Conservation (phyloP, 1,140 invertebrate species). For the Orius laevigatus region DNA sequence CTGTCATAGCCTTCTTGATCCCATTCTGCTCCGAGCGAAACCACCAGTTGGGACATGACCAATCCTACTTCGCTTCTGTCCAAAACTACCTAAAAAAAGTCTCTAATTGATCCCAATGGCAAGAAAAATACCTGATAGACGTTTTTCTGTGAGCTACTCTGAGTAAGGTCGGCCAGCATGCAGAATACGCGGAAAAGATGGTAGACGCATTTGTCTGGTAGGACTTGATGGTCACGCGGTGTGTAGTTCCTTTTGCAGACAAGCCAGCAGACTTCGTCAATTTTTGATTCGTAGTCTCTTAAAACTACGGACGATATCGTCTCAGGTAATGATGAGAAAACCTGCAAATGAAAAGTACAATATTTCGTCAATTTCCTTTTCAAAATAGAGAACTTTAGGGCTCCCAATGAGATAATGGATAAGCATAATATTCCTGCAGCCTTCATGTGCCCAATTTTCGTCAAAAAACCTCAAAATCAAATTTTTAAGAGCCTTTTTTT, state of each 20-base stretch:
- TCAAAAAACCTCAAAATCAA: too few species aligned
- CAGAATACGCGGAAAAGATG: conserved; percentile 65
- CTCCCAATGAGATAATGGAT: neutral
- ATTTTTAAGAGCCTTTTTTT: too few species aligned
- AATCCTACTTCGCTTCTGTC: conserved; percentile 45
- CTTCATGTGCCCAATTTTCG: too few species aligned
- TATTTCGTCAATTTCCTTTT: too few species aligned
- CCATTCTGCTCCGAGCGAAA: conserved; percentile 45
- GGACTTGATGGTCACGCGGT: conserved; percentile 35
- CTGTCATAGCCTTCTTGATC: conserved; percentile 46
- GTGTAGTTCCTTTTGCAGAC: conserved; percentile 48
- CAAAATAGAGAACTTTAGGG: neutral
- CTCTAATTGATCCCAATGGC: neutral
- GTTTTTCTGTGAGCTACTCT: neutral
- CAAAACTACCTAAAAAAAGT: conserved; percentile 36
- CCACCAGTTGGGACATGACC: conserved; percentile 44
- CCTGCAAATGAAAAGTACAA: conserved; percentile 22
- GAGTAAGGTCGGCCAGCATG: conserved; percentile 41
- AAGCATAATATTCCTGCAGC: too few species aligned
- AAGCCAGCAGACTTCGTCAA: conserved; percentile 58
- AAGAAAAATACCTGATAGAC: conserved; percentile 1
- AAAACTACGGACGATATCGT: conserved; percentile 34
- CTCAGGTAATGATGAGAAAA: conserved; percentile 43
- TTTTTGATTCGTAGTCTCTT: conserved; percentile 38
- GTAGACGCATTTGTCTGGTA: conserved; percentile 46